Evolutionary conservation across 2,797 vertebrate genomes (phyloP), one percentile per base, ranked within the genome.

Genomic region (Limosa lapponica): DNA sequence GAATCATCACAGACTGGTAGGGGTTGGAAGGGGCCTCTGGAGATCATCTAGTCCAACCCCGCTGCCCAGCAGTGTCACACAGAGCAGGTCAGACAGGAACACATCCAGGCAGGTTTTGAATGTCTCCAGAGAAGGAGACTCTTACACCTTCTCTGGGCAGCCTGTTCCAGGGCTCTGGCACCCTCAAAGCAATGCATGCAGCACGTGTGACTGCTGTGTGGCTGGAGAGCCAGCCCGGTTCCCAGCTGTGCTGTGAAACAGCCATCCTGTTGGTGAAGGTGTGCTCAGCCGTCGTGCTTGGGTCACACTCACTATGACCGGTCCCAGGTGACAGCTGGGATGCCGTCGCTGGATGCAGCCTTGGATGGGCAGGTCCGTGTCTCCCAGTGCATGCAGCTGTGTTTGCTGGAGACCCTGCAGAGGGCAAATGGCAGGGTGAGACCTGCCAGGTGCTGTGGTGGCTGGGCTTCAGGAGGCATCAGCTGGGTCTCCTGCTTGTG

Each of bases 231-330:
- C 57, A 59, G 32, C 28, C 64, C 15, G 6, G 19, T 28, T 55
- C 44, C 61, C 72, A 39, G 34, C 70, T 36, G 59, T 28, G 34
- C 64, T 36, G n/a, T 62, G 70, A 52, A 72, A 72, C 18, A 46
- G 44, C 44, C 43, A 44, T 19, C 43, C 43, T 44, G 18, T 44
- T 10, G 19, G 43, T 20, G 36, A 67, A 59, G 46, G 23, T 55
- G 71, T 24, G 51, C 37, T 61, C 65, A 55, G 46, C 61, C 51
- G 13, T 64, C 59, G 23, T 25, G 10, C 17, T 49, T 44, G 20
- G 30, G 36, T 65, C 19, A 36, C 1, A 0, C 24, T 43, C 1
- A 1, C 43, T 10, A 2, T 27, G 62, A 12, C 30, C 0, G 8
- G 51, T 61, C 23, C 30, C n/a, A 37, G 23, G 32, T 62, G 52